Evolutionary conservation across 1,140 invertebrate genomes (phyloP), one percentile per base, ranked within the genome.

Genomic region (Amyelois transitella): DNA sequence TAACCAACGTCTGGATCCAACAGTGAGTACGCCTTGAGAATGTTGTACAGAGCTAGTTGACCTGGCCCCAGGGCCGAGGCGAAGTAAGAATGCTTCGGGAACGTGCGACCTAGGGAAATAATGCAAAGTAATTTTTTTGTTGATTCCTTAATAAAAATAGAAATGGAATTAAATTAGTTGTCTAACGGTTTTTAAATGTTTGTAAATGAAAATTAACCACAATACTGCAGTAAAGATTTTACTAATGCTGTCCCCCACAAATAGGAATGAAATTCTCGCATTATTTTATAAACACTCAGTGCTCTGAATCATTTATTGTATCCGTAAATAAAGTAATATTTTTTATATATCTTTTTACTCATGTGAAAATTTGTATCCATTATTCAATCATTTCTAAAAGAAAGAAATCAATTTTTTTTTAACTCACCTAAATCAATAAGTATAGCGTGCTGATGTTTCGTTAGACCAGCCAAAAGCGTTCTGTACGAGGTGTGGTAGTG

Each of bases 21-120:
- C 6, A 99, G 89, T 0, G 97, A 98, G 80, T 99, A 99, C 0
- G 98, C 97, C 87, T 99, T 99, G 0, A 99, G 88, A 6, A 99
- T 86, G 89, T 99, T 99, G 81, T 98, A 99, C 1, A 99, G 87
- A 0, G 96, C 94, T 53, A 99, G 88, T 81, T 99, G 97, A 0
- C 97, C 97, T 2, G 96, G 92, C 0, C 96, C 97, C 45, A 98
- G 83, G 0, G 95, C 93, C 61, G 94, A 93, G 53, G 94, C 93
- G 84, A 96, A 99, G 81, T 97, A 99, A 0, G 94, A 93, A 82
- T 99, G 97, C 77, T 93, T 94, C 0, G 98, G 97, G 88, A 99
- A 99, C 3, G 98, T 99, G 8, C 98, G 92, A 21, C 96, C 95
- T 94, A 86, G 24, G 80, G 72, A 47, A 38, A 38, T 6, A 38